Evolutionary conservation across 2,113 vertebrate genomes (phyloP).

Genomic region (Mesitornis unicolor): DNA sequence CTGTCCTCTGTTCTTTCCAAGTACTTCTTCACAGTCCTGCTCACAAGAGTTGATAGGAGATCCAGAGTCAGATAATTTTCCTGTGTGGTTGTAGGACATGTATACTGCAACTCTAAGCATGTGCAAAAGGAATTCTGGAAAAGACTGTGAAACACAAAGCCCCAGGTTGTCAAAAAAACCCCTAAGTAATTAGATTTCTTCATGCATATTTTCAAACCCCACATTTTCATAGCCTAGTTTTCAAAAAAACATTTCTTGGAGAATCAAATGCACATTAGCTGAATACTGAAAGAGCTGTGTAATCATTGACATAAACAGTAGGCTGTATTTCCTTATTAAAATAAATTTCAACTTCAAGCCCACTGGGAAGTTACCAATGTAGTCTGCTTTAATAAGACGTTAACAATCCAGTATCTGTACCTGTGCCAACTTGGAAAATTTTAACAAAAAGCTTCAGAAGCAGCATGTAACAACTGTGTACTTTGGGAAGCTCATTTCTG

Average conservation of each 20-base stretch:
- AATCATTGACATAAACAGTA: background rate
- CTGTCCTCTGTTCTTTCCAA: background rate
- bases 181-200: background rate
- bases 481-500: background rate
- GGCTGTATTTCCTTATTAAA: background rate
- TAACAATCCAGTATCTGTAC: background rate
- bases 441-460: background rate
- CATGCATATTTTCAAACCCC: background rate
- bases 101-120: background rate
- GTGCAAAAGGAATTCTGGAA: background rate
- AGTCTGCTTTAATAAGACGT: background rate
- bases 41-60: background rate
- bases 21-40: background rate
- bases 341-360: background rate
- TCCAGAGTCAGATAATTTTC: background rate
- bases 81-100: accelerated
- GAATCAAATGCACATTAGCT: background rate
- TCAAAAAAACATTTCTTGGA: background rate
- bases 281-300: background rate
- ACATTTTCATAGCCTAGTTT: background rate
- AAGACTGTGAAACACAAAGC: background rate
- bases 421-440: background rate
- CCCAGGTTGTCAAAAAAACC: background rate
- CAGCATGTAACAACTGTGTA: background rate
- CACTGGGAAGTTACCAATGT: background rate